Evolutionary conservation across 1,140 invertebrate species (phyloP).

Genomic region (Zelostemma sp.): DNA sequence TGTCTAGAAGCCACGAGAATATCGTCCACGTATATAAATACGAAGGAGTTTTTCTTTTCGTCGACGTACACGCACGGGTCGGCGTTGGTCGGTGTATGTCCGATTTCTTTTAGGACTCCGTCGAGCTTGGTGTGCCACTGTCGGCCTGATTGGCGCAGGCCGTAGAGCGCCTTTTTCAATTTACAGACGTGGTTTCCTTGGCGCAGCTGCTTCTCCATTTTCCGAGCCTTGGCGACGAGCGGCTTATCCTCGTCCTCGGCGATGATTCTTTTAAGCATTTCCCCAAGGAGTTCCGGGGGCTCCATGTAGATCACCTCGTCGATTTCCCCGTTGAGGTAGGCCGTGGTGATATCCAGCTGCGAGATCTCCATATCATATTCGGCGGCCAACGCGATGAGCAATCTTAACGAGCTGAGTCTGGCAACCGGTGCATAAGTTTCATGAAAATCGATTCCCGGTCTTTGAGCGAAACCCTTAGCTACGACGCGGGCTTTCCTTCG

Average conservation of each 20-base stretch:
- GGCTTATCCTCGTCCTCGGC: background rate
- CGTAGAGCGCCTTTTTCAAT: slow-evolving; percentile 46
- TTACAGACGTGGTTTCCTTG: slow-evolving; percentile 25
- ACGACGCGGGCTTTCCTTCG: background rate
- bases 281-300: background rate
- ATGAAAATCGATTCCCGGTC: background rate
- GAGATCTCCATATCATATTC: background rate
- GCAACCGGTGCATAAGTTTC: slow-evolving; percentile 13
- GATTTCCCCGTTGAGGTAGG: slow-evolving; percentile 52
- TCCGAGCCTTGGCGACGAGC: background rate
- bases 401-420: slow-evolving; percentile 6
- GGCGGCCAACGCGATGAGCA: slow-evolving; percentile 4
- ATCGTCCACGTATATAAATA: slow-evolving; percentile 41
- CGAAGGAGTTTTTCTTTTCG: slow-evolving; percentile 13
- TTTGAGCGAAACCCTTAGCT: background rate
- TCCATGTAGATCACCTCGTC: slow-evolving; percentile 47
- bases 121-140: slow-evolving; percentile 42
- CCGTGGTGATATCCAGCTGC: slow-evolving; percentile 12
- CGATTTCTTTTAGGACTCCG: slow-evolving; percentile 8
- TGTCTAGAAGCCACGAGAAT: slow-evolving; percentile 1
- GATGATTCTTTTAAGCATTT: slow-evolving; percentile 1
- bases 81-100: slow-evolving; percentile 23
- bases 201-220: slow-evolving; percentile 3
- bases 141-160: slow-evolving; percentile 48
- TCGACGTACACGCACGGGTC: slow-evolving; percentile 33